Percentiles rank a stretch among this genome's conserved stretches.
Evolutionary conservation across 2,888 invertebrate genomes (phyloP).

Genomic region (Patella pellucida): DNA sequence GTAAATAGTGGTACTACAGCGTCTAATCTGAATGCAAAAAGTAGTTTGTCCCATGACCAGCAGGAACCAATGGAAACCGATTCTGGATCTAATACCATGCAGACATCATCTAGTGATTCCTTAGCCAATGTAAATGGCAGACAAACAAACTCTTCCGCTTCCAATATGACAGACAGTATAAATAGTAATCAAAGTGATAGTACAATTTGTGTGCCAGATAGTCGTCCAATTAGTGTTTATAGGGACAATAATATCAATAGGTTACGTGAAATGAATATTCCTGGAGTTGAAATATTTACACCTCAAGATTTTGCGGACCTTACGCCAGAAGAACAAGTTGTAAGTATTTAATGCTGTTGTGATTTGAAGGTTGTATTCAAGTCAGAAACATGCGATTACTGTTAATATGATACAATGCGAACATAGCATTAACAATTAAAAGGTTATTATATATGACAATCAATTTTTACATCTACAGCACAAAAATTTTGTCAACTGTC

Average conservation of each 20-base stretch:
- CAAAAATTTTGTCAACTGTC: too few relatives aligned
- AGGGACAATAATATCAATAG: conserved; percentile 33
- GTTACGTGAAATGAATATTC: conserved; percentile 50
- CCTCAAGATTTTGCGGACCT: conserved; percentile 58
- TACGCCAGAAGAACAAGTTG: conserved; percentile 58
- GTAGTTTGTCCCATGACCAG: not conserved
- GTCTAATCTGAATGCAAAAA: too few relatives aligned
- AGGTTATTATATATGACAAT: too few relatives aligned
- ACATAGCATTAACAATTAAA: too few relatives aligned
- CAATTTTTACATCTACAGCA: too few relatives aligned
- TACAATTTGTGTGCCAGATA: conserved; percentile 14
- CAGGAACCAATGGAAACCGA: not conserved
- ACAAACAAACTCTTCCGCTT: not conserved
- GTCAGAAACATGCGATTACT: too few relatives aligned
- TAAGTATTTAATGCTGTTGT: conserved; percentile 29
- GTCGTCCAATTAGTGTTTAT: not conserved
- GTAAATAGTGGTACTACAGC: conserved; percentile 16
- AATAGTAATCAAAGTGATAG: not conserved
- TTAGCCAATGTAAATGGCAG: not conserved
- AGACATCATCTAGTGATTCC: not conserved
- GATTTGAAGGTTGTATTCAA: too few relatives aligned
- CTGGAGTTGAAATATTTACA: conserved; percentile 58
- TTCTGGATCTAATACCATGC: conserved; percentile 15
- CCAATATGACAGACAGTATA: not conserved
- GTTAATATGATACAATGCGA: too few relatives aligned